Percentiles rank a stretch among this genome's conserved stretches.
phyloP scores from a whole-genome alignment of 2,888 invertebrate genomes.

The Lithosia quadra region DNA sequence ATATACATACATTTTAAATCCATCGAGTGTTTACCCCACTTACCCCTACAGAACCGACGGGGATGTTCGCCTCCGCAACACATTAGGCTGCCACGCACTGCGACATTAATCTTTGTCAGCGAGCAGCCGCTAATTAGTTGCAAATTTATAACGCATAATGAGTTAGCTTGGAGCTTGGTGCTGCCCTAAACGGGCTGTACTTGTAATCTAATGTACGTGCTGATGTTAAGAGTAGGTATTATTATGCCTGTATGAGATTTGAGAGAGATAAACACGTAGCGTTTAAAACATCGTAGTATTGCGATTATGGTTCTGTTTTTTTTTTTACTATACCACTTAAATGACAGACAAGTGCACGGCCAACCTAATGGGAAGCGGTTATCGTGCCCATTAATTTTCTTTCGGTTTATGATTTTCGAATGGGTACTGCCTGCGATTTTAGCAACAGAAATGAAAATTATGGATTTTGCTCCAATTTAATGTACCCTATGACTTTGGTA shows the following conservation, averaged over 20 bases:
- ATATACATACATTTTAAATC: not conserved
- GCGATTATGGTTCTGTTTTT: no score
- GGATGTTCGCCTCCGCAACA: slow-evolving; percentile 31
- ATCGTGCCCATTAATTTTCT: no score
- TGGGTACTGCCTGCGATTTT: no score
- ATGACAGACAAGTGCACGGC: no score
- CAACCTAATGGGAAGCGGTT: no score
- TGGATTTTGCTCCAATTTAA: no score
- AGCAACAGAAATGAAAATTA: no score
- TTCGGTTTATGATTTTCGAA: no score
- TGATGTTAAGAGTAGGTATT: slow-evolving; percentile 6
- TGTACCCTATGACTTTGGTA: no score
- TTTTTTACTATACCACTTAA: no score
- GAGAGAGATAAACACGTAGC: not conserved
- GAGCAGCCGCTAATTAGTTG: slow-evolving; percentile 59
- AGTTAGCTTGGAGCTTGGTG: slow-evolving; percentile 43
- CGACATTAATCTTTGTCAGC: slow-evolving; percentile 64
- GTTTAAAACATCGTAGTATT: no score
- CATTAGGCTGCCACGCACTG: slow-evolving; percentile 53
- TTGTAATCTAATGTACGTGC: slow-evolving; percentile 27
- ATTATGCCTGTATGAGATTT: not conserved
- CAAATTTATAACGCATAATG: slow-evolving; percentile 61
- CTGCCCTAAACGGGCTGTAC: slow-evolving; percentile 30
- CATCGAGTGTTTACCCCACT: not conserved
- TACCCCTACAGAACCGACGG: not conserved